Evolutionary conservation across 1,140 invertebrate species (phyloP).

Genomic region (Coptotermes formosanus): DNA sequence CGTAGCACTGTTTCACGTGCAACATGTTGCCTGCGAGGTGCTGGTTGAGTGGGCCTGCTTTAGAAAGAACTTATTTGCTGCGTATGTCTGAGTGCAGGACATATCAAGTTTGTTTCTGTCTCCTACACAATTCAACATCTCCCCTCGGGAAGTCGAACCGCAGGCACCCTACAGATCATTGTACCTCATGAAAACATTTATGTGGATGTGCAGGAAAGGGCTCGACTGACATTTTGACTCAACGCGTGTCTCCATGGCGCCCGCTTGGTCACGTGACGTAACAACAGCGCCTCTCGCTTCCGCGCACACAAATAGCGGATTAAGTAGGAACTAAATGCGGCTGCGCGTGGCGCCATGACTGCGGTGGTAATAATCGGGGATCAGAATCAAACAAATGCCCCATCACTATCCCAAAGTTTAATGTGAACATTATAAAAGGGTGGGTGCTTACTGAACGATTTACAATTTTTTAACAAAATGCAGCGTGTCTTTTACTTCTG

Average conservation of each 20-base stretch:
- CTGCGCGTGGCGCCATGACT: constrained; percentile 1
- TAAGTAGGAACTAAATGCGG: constrained; percentile 27
- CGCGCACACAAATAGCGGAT: constrained; percentile 30
- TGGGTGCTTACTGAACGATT: too few species aligned
- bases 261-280: constrained; percentile 9
- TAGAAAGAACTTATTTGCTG: not conserved
- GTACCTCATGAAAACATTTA: not conserved
- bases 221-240: not conserved
- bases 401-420: too few species aligned
- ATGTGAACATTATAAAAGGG: too few species aligned
- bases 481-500: too few species aligned
- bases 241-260: constrained; percentile 12
- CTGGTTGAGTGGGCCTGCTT: too few species aligned
- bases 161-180: not conserved
- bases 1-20: too few species aligned
- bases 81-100: not conserved
- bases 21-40: too few species aligned
- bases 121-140: not conserved
- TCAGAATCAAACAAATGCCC: too few species aligned
- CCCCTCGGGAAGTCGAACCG: not conserved
- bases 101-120: not conserved
- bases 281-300: constrained; percentile 29
- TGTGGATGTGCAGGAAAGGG: not conserved
- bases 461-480: too few species aligned
- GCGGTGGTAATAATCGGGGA: not conserved